These are phyloP conservation scores for Lutjanus campechanus DNA, from an alignment of 2,797 vertebrate species.

Conservation along the genomic window DNA sequence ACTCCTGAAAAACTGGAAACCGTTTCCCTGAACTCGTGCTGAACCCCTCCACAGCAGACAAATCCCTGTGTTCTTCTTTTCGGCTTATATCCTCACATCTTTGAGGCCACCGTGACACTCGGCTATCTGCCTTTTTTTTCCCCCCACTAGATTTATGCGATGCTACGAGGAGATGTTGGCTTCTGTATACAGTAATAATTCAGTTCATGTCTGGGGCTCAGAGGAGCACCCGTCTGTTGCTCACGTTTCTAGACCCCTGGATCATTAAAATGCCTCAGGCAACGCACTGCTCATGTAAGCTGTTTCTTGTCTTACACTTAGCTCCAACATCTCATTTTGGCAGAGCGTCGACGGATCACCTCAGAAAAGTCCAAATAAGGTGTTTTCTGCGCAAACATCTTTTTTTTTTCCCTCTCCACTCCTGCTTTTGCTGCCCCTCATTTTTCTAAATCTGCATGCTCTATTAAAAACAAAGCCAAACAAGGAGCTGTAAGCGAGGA, in stretches of 20 bases:
- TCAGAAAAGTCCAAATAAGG: constrained; percentile 81
- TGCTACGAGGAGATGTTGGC: constrained; percentile 49
- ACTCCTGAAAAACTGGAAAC: constrained; percentile 6
- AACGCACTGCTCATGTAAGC: constrained; percentile 64
- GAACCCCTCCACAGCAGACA: constrained; percentile 34
- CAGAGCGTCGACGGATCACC: constrained; percentile 57
- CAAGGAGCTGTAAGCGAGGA: constrained; percentile 60
- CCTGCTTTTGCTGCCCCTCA: constrained; percentile 36
- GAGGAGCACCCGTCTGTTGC: constrained; percentile 54
- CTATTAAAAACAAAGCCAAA: constrained; percentile 69
- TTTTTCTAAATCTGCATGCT: constrained; percentile 67
- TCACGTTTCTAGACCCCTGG: constrained; percentile 53
- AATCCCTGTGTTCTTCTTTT: background rate
- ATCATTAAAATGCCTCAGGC: constrained; percentile 79
- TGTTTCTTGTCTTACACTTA: constrained; percentile 74
- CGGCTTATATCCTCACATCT: constrained; percentile 22
- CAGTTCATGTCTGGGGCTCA: constrained; percentile 68
- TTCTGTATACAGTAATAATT: constrained; percentile 68
- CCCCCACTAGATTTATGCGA: constrained; percentile 48
- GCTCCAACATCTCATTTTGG: constrained; percentile 72
- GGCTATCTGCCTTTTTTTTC: constrained; percentile 9
- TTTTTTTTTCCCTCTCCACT: constrained; percentile 13
- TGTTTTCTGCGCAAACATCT: constrained; percentile 67
- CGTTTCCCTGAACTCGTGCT: constrained; percentile 24
- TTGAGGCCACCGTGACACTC: constrained; percentile 37